Percentiles rank a stretch among this genome's conserved stretches.
phyloP scores from a whole-genome alignment of 2,888 invertebrate species.

The Xanthorhoe designata region DNA sequence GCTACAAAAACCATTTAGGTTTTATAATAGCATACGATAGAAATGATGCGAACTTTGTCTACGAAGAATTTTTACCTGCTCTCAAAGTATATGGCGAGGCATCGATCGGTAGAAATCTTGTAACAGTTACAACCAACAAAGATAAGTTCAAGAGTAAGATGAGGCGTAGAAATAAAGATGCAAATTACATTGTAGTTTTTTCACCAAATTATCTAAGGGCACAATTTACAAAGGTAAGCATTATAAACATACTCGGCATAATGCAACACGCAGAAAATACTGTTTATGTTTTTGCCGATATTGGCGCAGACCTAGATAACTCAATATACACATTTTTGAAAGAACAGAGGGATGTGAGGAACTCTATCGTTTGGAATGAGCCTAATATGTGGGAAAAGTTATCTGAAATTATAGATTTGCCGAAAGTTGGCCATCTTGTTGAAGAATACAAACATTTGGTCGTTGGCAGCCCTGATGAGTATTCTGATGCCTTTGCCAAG shows the following conservation, averaged over 20 bases:
- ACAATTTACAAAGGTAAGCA: conserved; percentile 72
- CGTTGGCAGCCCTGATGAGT: conserved; percentile 1
- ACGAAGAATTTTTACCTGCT: conserved; percentile 68
- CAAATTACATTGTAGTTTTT: conserved; percentile 59
- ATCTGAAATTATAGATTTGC: conserved; percentile 51
- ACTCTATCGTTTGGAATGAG: conserved; percentile 71
- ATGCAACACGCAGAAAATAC: conserved; percentile 61
- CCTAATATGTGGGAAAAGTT: conserved; percentile 72
- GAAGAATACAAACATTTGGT: conserved; percentile 31
- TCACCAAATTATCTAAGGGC: conserved; percentile 75
- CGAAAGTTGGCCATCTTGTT: conserved; percentile 30
- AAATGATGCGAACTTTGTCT: conserved; percentile 69
- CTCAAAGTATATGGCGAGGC: conserved; percentile 59
- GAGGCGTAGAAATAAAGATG: conserved; percentile 47
- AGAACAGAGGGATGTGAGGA: conserved; percentile 68
- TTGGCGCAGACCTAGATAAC: conserved; percentile 69
- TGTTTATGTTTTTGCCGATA: conserved; percentile 72
- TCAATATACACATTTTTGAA: conserved; percentile 77
- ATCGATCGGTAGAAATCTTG: conserved; percentile 54
- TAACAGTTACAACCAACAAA: conserved; percentile 50
- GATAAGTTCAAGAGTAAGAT: conserved; percentile 39
- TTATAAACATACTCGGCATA: conserved; percentile 75
- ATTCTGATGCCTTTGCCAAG: conserved; percentile 1
- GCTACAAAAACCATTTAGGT: conserved; percentile 17
- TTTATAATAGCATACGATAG: conserved; percentile 26